phyloP scores from a whole-genome alignment of 2,113 vertebrate species.

The Alaudala cheleensis region DNA sequence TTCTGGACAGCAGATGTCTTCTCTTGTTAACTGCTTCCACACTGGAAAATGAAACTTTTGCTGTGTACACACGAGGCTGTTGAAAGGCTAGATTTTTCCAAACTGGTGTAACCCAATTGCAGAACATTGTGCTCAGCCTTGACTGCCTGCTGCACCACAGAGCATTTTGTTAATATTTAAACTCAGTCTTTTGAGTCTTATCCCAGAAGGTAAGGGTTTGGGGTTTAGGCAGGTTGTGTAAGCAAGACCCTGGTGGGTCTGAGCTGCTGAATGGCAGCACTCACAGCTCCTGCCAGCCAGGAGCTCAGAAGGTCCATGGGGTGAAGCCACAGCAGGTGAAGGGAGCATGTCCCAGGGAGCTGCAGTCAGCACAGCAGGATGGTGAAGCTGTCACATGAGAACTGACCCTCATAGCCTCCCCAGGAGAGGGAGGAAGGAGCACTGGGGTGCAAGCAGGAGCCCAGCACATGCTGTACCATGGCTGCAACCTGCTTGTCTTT shows the following conservation, averaged over 20 bases:
- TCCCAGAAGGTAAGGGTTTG: not conserved
- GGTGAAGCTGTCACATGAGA: not conserved
- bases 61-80: not conserved
- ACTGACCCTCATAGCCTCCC: not conserved
- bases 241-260: not conserved
- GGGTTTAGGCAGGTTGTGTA: not conserved
- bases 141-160: not conserved
- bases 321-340: not conserved
- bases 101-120: not conserved
- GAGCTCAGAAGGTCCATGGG: not conserved
- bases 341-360: not conserved
- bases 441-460: not conserved
- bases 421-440: not conserved
- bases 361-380: not conserved
- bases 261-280: not conserved
- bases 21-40: not conserved
- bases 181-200: not conserved
- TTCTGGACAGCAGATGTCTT: not conserved
- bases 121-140: not conserved
- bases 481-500: not conserved
- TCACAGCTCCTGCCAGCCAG: accelerated
- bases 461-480: too few relatives aligned
- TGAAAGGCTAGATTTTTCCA: not conserved
- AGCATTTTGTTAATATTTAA: constrained; percentile 45
- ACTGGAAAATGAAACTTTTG: not conserved